These are phyloP conservation scores for Aselliscus stoliczkanus DNA, from an alignment of 2,797 vertebrate species.

Conservation along the genomic window DNA sequence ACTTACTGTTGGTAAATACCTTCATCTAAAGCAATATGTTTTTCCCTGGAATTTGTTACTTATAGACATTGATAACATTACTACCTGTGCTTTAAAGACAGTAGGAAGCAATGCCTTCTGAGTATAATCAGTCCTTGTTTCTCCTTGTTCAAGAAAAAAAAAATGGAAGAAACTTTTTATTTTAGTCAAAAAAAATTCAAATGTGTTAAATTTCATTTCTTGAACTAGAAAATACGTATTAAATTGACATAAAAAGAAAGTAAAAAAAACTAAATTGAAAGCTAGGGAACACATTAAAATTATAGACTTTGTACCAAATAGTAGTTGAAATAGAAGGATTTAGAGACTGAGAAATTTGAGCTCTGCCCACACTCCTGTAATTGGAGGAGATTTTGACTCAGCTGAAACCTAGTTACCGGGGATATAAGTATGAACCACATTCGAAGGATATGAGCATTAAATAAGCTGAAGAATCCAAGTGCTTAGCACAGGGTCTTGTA, in stretches of 20 bases:
- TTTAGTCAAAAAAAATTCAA: not conserved
- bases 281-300: not conserved
- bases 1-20: not conserved
- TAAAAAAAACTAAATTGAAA: not conserved
- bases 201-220: not conserved
- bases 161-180: not conserved
- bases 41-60: constrained; percentile 35
- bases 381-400: not conserved
- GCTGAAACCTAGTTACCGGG: not conserved
- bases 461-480: not conserved
- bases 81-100: not conserved
- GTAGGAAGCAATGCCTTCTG: not conserved
- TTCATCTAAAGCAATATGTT: constrained; percentile 25
- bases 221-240: not conserved
- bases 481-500: not conserved
- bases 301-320: not conserved
- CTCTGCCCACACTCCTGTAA: not conserved
- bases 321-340: not conserved
- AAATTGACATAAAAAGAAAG: not conserved
- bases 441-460: not conserved
- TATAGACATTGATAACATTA: not conserved
- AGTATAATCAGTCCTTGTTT: not conserved
- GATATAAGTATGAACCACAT: not conserved
- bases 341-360: not conserved
- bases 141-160: not conserved